These are phyloP conservation scores for Digitonthophagus gazella DNA, from an alignment of 2,888 invertebrate genomes.

Conservation along the genomic window DNA sequence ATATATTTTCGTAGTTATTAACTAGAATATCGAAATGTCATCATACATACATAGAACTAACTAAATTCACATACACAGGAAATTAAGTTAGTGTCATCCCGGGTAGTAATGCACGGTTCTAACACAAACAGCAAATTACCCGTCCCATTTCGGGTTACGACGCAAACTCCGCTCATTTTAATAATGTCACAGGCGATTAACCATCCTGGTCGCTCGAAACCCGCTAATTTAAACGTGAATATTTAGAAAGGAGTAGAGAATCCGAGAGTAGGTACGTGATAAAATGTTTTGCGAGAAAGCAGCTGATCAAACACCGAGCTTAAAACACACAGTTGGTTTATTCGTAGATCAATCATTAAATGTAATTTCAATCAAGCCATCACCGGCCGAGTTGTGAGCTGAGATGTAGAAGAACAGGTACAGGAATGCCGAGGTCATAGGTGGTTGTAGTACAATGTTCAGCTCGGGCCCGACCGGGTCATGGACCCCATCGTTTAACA, in stretches of 20 bases:
- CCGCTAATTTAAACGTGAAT: not conserved
- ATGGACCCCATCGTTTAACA: constrained; percentile 42
- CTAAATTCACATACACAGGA: not conserved
- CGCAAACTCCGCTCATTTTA: not conserved
- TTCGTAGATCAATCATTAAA: constrained; percentile 35
- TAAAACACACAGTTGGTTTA: not conserved
- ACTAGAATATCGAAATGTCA: not conserved
- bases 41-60: not conserved
- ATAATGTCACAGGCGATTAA: not conserved
- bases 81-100: not conserved
- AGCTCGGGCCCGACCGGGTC: constrained; percentile 45
- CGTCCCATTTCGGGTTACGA: not conserved
- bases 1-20: not conserved
- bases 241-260: not conserved
- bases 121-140: not conserved
- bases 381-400: constrained; percentile 17
- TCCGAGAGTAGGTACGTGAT: not conserved
- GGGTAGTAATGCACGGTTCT: not conserved
- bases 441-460: constrained; percentile 50
- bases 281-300: not conserved
- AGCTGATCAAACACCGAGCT: not conserved
- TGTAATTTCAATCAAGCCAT: constrained; percentile 36
- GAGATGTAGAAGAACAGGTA: constrained; percentile 44
- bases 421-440: constrained; percentile 52
- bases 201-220: not conserved